These are phyloP conservation scores for Drosophila infuscata DNA, from an alignment of 2,888 invertebrate genomes.

Conservation along the genomic window DNA sequence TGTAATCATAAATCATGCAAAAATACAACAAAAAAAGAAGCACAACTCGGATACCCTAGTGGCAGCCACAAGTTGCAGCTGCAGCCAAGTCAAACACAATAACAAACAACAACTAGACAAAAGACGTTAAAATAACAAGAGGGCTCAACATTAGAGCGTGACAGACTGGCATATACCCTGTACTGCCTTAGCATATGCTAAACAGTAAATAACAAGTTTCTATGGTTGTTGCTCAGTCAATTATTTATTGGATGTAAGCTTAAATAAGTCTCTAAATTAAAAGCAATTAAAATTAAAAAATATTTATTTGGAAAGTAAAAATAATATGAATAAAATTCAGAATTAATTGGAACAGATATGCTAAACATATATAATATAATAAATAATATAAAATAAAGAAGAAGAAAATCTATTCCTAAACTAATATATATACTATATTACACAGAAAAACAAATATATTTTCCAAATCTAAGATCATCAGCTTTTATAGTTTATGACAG, in stretches of 20 bases:
- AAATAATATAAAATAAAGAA: neutral
- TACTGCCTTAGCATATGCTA: too few species aligned
- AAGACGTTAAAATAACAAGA: conserved; percentile 19
- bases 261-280: neutral
- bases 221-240: neutral
- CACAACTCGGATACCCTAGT: conserved; percentile 43
- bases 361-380: neutral
- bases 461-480: neutral
- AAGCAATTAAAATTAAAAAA: neutral
- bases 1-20: conserved; percentile 75
- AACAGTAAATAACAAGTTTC: neutral
- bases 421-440: too few species aligned
- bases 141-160: neutral
- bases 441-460: neutral
- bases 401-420: neutral
- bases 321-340: neutral
- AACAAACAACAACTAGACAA: conserved; percentile 13
- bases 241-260: neutral
- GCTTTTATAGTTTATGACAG: neutral
- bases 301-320: neutral
- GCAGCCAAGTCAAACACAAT: conserved; percentile 36
- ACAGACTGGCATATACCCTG: neutral
- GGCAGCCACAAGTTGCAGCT: conserved; percentile 55
- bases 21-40: conserved; percentile 33
- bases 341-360: neutral